Evolutionary conservation across 2,797 vertebrate genomes (phyloP), one percentile per base, ranked within the genome.

Genomic region (Myiotriccus ornatus): DNA sequence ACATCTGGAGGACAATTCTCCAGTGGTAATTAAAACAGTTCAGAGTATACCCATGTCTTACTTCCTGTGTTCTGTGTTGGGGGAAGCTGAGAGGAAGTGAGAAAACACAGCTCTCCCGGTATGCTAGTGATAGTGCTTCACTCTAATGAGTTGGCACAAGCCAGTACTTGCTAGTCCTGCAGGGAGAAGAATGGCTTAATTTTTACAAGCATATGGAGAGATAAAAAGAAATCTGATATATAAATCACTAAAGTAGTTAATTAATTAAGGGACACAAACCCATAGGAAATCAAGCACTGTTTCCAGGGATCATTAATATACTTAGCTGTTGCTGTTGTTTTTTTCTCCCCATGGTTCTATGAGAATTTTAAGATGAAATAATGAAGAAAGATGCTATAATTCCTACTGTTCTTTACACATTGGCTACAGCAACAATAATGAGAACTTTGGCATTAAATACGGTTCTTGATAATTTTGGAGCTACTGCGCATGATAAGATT

Each of bases 211-310:
- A 37, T 75, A 60, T 35, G 27, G 68, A 64, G 71, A 74, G 32
- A 78, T 68, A 83, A 87, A 53, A 94, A 77, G 35, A 64, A 68
- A 85, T 71, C 62, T 60, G n/a, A n/a, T 71, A 44, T 39, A 80
- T 80, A 93, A 91, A 81, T 90, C 39, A 81, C 57, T 50, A 73
- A 3, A 89, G 87, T 62, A 87, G 34, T 87, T 91, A 91, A 84
- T 93, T 89, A 89, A 89, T 90, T 92, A 90, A 84, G 47, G 39
- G 53, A 62, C 30, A 81, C 52, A 94, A 93, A 70, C 62, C 43
- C 73, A 75, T 27, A 92, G 73, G 85, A 94, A 94, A 86, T 86
- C 30, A 86, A 86, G 50, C 12, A 56, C 12, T 50, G 7, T 90
- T 93, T 91, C 65, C 49, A 75, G 73, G 20, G 37, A 80, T 64